A percentile compares a stretch with the other conserved stretches of the same genome.
Evolutionary conservation across 2,113 vertebrate species (phyloP).

Genomic region (Micronycteris hirsuta): DNA sequence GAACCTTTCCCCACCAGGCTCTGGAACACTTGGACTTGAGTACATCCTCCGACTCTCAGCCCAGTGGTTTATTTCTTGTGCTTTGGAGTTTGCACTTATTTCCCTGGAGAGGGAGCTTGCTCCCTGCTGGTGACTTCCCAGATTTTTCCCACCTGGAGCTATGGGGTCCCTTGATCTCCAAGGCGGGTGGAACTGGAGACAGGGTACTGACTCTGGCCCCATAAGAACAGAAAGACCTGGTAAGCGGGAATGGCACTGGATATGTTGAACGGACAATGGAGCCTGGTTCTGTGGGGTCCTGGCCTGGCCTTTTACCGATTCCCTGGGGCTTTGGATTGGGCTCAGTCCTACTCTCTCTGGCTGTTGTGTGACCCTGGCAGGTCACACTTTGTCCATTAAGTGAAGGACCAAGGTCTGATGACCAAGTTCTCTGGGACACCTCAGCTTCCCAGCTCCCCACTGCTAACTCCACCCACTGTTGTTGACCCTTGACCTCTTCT

Average conservation of each 20-base stretch:
- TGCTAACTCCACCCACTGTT: not conserved
- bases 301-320: not conserved
- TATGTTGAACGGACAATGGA: not conserved
- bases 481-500: not conserved
- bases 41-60: not conserved
- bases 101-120: not conserved
- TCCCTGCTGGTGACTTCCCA: not conserved
- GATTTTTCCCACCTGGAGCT: not conserved
- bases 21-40: not conserved
- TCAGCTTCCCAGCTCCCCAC: not conserved
- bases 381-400: not conserved
- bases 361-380: not conserved
- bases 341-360: not conserved
- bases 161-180: not conserved
- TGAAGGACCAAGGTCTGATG: not conserved
- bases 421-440: not conserved
- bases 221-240: not conserved
- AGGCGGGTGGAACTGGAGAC: not conserved
- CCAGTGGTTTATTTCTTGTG: not conserved
- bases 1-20: not conserved
- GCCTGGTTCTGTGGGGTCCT: not conserved
- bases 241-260: not conserved
- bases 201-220: not conserved
- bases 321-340: not conserved
- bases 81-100: not conserved